Evolutionary conservation across 53 echinoderm and acorn worm genomes (phyloP).

Genomic region (Echinarachnius parma): DNA sequence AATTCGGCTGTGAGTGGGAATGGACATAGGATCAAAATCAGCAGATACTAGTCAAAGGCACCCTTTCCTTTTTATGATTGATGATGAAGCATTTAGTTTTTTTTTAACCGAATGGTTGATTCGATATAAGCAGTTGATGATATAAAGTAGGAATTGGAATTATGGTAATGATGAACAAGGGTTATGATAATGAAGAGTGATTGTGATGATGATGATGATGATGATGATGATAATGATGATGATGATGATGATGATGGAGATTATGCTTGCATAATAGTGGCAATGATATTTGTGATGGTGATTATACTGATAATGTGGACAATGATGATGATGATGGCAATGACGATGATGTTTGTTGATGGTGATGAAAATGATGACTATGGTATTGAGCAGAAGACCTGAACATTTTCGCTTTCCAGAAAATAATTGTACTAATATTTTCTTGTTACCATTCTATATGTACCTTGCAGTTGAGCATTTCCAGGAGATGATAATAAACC

Average conservation of each 20-base stretch:
- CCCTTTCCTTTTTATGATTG: too few species aligned
- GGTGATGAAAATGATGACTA: background rate
- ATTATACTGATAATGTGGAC: background rate
- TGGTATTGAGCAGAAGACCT: too few species aligned
- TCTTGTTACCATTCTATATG: background rate
- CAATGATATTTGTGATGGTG: background rate
- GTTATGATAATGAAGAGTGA: background rate
- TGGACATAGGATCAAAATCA: too few species aligned
- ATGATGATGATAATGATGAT: background rate
- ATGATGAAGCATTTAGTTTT: too few species aligned
- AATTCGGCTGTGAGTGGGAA: too few species aligned
- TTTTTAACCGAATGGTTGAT: too few species aligned
- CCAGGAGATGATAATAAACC: constrained; percentile 53
- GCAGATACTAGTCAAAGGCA: too few species aligned
- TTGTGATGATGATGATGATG: background rate
- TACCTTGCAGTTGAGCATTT: constrained; percentile 55
- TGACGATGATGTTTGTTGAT: background rate
- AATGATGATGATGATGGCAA: background rate
- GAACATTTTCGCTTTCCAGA: too few species aligned
- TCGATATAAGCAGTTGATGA: too few species aligned
- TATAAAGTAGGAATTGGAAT: too few species aligned
- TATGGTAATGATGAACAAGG: background rate
- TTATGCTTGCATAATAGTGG: background rate
- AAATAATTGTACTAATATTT: background rate
- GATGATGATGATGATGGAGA: background rate